Conservation (phyloP, 2,113 vertebrate genomes). For the Panthera tigris region DNA sequence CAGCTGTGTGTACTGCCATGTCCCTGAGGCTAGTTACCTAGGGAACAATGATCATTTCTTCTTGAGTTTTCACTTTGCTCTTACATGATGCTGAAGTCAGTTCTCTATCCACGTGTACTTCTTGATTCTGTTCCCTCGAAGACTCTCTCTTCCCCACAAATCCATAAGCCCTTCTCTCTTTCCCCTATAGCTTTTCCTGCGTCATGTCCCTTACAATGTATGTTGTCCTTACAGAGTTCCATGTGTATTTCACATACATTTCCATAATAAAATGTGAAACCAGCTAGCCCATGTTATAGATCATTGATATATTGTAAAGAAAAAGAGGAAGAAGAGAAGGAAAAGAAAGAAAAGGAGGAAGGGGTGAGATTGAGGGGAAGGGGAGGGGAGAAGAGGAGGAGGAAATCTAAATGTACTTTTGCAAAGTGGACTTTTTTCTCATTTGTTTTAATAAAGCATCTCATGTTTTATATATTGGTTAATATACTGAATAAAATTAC, state of each 20-base stretch:
- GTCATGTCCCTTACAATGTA: neutral
- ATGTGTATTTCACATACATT: neutral
- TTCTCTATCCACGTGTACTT: neutral
- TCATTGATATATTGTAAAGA: neutral
- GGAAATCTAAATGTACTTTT: slow-evolving; percentile 32
- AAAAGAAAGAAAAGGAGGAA: neutral
- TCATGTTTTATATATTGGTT: slow-evolving; percentile 69
- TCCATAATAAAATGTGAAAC: neutral
- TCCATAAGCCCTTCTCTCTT: neutral
- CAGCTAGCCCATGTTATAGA: neutral
- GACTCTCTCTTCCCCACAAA: neutral
- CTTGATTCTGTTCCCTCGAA: neutral
- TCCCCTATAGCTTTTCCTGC: neutral
- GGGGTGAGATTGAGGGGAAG: neutral
- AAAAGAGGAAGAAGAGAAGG: neutral
- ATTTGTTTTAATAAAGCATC: slow-evolving; percentile 68
- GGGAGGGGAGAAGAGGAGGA: no score
- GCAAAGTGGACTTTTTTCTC: slow-evolving; percentile 47
- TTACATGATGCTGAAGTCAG: neutral
- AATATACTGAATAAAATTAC: slow-evolving; percentile 42
- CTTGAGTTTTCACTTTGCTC: neutral
- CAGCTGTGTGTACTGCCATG: neutral
- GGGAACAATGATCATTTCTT: neutral
- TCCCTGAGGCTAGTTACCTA: neutral
- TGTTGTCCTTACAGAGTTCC: fast-evolving